Conservation (phyloP, 2,113 vertebrate genomes). For the Lonchura striata region DNA sequence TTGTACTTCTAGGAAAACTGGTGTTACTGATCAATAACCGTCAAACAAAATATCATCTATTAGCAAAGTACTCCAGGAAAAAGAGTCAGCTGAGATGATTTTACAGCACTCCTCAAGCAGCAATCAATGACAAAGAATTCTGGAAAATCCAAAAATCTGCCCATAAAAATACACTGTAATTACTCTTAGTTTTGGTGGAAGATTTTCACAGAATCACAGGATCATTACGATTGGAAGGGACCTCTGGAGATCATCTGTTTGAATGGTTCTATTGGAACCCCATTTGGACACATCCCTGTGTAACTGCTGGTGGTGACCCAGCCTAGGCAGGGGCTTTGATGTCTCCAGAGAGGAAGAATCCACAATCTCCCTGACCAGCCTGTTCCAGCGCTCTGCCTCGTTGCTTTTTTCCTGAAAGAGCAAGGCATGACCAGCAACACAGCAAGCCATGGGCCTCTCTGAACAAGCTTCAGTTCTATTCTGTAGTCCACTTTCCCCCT, state of each 20-base stretch:
- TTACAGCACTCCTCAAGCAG: not conserved
- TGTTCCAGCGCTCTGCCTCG: not conserved
- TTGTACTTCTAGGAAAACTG: not conserved
- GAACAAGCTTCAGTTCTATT: not conserved
- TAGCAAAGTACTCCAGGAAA: not conserved
- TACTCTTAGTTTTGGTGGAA: not conserved
- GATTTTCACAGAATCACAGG: not conserved
- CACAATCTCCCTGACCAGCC: not conserved
- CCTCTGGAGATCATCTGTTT: not conserved
- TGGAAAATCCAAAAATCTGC: not conserved
- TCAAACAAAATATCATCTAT: not conserved
- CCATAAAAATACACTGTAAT: not conserved
- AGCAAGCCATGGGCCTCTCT: not conserved
- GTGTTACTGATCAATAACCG: not conserved
- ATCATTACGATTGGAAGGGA: not conserved
- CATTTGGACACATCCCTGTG: not conserved
- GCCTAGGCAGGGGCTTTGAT: not conserved
- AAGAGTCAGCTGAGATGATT: not conserved
- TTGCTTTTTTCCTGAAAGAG: not conserved
- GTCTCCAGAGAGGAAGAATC: not conserved
- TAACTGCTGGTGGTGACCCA: not conserved
- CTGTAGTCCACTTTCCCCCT: not conserved
- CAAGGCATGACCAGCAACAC: not conserved
- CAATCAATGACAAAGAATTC: not conserved
- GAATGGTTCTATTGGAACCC: not conserved